A percentile compares a stretch with the other conserved stretches of the same genome.
phyloP scores from a whole-genome alignment of 1,140 invertebrate genomes.

The Drosophila persimilis region DNA sequence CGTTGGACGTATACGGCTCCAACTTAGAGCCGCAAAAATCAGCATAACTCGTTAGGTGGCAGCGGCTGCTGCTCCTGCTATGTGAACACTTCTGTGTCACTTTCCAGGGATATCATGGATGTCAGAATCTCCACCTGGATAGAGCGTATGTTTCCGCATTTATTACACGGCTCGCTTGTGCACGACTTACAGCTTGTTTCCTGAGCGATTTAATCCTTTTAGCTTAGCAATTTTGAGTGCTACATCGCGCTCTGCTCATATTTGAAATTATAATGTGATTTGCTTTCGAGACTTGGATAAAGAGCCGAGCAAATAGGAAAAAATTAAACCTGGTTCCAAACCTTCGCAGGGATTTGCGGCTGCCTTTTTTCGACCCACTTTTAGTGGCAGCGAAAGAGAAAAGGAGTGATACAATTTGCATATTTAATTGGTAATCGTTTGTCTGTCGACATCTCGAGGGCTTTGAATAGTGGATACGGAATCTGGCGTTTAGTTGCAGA shows the following conservation, averaged over 20 bases:
- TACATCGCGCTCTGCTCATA: constrained; percentile 45
- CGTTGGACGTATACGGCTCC: constrained; percentile 42
- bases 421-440: constrained; percentile 61
- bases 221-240: constrained; percentile 54
- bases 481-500: constrained; percentile 37
- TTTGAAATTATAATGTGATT: constrained; percentile 68
- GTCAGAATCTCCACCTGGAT: constrained; percentile 44
- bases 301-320: neutral
- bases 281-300: constrained; percentile 15
- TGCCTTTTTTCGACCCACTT: constrained; percentile 6
- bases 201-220: constrained; percentile 68
- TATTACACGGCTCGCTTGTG: constrained; percentile 40
- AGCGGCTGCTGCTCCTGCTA: no score
- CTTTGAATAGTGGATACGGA: constrained; percentile 20
- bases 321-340: no score
- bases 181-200: constrained; percentile 63
- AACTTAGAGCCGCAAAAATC: constrained; percentile 73
- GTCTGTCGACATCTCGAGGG: constrained; percentile 52
- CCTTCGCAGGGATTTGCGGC: neutral
- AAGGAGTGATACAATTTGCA: constrained; percentile 42
- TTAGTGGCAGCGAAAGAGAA: constrained; percentile 1
- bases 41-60: constrained; percentile 50
- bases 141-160: constrained; percentile 55
- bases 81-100: constrained; percentile 16
- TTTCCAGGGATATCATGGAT: constrained; percentile 1